Base-by-base conservation (phyloP, 2,113 vertebrate genomes). In the Prinia subflava region DNA sequence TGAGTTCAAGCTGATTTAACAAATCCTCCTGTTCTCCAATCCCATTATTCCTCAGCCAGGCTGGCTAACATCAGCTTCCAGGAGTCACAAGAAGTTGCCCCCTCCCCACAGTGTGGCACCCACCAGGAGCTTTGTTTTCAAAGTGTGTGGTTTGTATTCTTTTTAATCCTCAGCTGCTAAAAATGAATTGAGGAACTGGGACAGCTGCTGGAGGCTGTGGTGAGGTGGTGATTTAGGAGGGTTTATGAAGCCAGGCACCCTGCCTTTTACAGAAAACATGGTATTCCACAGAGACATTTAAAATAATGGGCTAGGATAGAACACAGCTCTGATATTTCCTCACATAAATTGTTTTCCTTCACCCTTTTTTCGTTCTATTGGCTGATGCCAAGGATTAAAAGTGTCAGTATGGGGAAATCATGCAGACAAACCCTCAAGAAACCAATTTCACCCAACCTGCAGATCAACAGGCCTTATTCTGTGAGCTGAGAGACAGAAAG, bases 141-240 rank as follows among this genome's bases (percentile, higher is more conserved):
- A 82, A 91, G 82, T 1, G 1, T 30, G 50, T 31, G 47, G 9
- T 87, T 89, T 63, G 79, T 50, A 16, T 60, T 79, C 37, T 55
- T 73, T 69, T 47, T 73, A 67, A 70, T 85, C 75, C 42, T 55
- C 71, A 64, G 27, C 82, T 13, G 39, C 39, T 79, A 53, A 53
- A 68, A 75, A n/a, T 35, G n/a, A 91, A 68, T 11, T 31, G 82
- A 81, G 78, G 84, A 74, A 37, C 10, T 7, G 59, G 93, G 89
- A 85, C 57, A 92, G 91, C 84, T 95, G 93, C 90, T 90, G 90
- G 71, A 91, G 81, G 69, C 86, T 87, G 60, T 47, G 39, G 44
- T 6, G 11, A 78, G 76, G 63, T 65, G 60, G 87, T 47, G 47
- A 94, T 95, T 94, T 75, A 44, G 50, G 17, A 65, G 50, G 64